Evolutionary conservation across 1,140 invertebrate genomes (phyloP), one percentile per base, ranked within the genome.

Genomic region (Ostrea denselamellosa): DNA sequence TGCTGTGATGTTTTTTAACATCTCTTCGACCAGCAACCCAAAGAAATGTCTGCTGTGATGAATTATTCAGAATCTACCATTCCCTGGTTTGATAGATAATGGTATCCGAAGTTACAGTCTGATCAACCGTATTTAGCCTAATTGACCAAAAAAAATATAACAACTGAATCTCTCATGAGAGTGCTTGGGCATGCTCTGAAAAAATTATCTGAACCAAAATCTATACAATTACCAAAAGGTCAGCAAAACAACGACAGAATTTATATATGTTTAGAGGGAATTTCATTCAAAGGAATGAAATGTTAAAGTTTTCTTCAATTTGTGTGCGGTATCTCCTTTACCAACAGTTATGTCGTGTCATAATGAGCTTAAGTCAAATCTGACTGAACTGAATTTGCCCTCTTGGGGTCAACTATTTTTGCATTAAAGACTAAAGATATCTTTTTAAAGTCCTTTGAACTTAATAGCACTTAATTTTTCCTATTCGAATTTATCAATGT

Each of bases 21-120:
- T 71, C 28, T 71, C 68, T 71, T 14, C 68, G 8, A 71, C 9
- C 25, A 34, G 28, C 14, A 17, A 8, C 9, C 68, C 22, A 22
- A 34, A 2, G 68, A 71, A 25, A 12, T 19, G 68, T 14, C 25
- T 14, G 14, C n/a, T 71, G 12, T 10, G 25, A 71, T 71, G 68
- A 71, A 71, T 71, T 10, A 71, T 71, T 34, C 68, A 71, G 68
- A 25, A 71, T 34, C 25, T 71, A 12, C 68, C 68, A 2, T 62
- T 62, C 56, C n/a, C 56, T 62, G 56, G 56, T 62, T 62, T 62
- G 56, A 62, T 34, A 71, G 68, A 71, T 71, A 34, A 12, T 71
- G 68, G 25, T 71, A 28, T 71, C 12, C 4, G 25, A 22, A 10
- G 9, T 71, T 34, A 71, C 25, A 71, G 28, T 14, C 68, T 28